Base-by-base conservation (phyloP, 2,888 invertebrate species). In the Phalera bucephala region DNA sequence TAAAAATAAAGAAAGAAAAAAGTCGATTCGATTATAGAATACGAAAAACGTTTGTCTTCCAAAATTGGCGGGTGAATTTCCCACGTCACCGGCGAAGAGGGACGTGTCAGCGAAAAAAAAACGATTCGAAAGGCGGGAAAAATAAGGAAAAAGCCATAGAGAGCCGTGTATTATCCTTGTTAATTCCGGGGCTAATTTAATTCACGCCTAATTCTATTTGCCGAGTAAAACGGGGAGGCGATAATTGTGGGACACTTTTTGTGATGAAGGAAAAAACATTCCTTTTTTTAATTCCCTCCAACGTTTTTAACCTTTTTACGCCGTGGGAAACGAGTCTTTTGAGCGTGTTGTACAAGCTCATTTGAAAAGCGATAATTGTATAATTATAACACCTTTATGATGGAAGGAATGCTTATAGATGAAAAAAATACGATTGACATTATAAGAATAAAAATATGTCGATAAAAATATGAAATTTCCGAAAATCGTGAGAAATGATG, bases 171-270 rank as follows among this genome's bases (percentile, higher is more conserved):
- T 89, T 88, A 89, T 88, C 87, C 88, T 79, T 86, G 88, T 85
- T 89, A 89, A 88, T 88, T 80, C 87, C 73, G 72, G 66, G 79
- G 80, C 75, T 87, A 88, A 89, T 89, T 86, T 84, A 87, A 88
- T 89, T 88, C 83, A 61, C 82, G 81, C 84, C 78, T 88, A 88
- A 89, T 88, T 88, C 88, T 88, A 89, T 88, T 89, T 87, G 80
- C 77, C 59, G 80, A 83, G 83, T 56, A 81, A 81, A 86, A 83
- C 77, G 84, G 80, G 80, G 78, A 82, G 78, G 88, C 84, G 87
- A 85, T 88, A 89, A 89, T 86, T 88, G 80, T 77, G 72, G 71
- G 79, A 74, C 74, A 70, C 65, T 62, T 71, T 87, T 85, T 85
- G 70, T 63, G 70, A 76, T 65, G 59, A 66, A 65, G 68, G 67